Evolutionary conservation across 2,888 invertebrate species (phyloP).

Genomic region (Hydroisotoma schaefferi): DNA sequence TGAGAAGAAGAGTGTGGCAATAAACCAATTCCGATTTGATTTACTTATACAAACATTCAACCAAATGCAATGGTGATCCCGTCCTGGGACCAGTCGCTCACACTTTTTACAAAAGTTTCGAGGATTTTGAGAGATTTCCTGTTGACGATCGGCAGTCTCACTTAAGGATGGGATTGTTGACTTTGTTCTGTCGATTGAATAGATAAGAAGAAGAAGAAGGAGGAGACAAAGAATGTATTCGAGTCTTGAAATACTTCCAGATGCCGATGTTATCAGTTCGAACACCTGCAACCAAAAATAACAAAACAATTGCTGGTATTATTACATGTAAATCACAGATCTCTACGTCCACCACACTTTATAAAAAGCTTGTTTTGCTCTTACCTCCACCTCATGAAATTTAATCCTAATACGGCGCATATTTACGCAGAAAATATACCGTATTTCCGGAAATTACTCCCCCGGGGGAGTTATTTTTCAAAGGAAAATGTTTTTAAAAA

Average conservation of each 20-base stretch:
- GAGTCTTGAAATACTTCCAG: conserved; percentile 29
- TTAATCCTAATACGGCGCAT: too few relatives aligned
- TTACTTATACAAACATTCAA: conserved; percentile 42
- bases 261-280: neutral
- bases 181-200: conserved; percentile 32
- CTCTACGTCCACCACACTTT: too few relatives aligned
- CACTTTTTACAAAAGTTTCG: conserved; percentile 39
- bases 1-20: conserved; percentile 28
- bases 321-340: too few relatives aligned
- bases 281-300: conserved; percentile 7
- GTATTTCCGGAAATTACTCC: too few relatives aligned
- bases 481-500: too few relatives aligned
- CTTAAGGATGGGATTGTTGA: conserved; percentile 6
- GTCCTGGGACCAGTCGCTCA: conserved; percentile 11
- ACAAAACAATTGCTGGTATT: neutral
- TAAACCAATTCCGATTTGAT: conserved; percentile 38
- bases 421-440: too few relatives aligned
- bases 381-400: too few relatives aligned
- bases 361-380: too few relatives aligned
- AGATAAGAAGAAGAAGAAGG: conserved; percentile 33
- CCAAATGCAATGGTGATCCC: conserved; percentile 47
- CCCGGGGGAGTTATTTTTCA: too few relatives aligned
- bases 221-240: conserved; percentile 31
- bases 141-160: conserved; percentile 17
- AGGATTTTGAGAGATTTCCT: conserved; percentile 20